Conservation (phyloP, 1,140 invertebrate genomes). For the Condylostylus longicornis region DNA sequence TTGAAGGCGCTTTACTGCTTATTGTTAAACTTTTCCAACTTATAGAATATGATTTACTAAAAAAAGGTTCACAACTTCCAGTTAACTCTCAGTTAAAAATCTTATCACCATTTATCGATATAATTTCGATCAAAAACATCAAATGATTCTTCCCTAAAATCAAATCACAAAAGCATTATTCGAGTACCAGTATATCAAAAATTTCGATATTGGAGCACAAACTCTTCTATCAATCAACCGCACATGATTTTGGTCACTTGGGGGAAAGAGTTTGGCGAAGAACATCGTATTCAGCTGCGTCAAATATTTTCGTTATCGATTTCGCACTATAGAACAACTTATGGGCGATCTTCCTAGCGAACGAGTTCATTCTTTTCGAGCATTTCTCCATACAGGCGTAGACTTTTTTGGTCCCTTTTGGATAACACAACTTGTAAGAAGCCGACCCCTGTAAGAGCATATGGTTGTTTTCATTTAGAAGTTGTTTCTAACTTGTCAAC, state of each 20-base stretch:
- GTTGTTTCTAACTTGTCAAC: neutral
- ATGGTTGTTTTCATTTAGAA: neutral
- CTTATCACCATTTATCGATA: slow-evolving; percentile 13
- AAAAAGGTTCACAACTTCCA: no score
- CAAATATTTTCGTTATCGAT: slow-evolving; percentile 12
- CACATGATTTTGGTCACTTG: slow-evolving; percentile 12
- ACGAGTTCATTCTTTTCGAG: neutral
- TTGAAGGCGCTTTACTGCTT: no score
- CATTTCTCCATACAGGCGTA: neutral
- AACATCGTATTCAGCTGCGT: slow-evolving; percentile 14
- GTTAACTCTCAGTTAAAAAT: no score
- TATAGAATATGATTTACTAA: no score
- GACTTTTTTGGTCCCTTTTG: slow-evolving; percentile 1
- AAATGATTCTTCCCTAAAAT: slow-evolving; percentile 5
- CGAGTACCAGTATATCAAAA: no score
- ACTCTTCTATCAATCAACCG: slow-evolving; percentile 9
- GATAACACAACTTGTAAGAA: neutral
- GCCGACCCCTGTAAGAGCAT: neutral
- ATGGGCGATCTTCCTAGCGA: neutral
- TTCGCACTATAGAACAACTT: neutral
- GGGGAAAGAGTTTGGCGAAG: slow-evolving; percentile 9
- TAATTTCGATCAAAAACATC: slow-evolving; percentile 5
- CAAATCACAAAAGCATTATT: no score
- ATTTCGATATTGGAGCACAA: slow-evolving; percentile 21
- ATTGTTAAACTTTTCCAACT: no score